Percentiles rank a stretch among this genome's conserved stretches.
Conservation (phyloP, 1,140 invertebrate genomes). For the Trichonephila clavipes region DNA sequence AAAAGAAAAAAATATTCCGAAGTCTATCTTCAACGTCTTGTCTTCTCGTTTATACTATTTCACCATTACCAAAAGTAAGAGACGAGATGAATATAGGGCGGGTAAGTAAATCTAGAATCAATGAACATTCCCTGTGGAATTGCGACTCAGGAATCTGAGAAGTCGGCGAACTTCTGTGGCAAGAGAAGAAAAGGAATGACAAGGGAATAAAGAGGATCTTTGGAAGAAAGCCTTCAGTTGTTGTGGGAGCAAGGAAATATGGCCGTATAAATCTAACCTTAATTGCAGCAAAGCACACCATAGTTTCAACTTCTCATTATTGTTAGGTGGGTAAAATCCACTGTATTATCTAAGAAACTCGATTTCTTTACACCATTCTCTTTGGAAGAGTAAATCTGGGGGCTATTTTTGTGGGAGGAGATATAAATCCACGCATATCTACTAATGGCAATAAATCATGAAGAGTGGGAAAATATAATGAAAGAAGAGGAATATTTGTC, state of each 20-base stretch:
- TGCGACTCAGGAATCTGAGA: constrained; percentile 26
- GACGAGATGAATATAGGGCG: background rate
- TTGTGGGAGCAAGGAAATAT: constrained; percentile 13
- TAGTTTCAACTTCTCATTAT: constrained; percentile 41
- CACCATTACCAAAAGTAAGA: background rate
- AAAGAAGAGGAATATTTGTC: too few relatives aligned
- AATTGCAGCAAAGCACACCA: constrained; percentile 40
- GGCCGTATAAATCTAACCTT: constrained; percentile 63
- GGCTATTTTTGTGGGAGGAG: background rate
- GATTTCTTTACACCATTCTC: constrained; percentile 12
- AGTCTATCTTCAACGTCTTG: background rate
- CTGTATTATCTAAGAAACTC: background rate
- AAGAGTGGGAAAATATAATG: too few relatives aligned
- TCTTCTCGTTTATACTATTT: background rate
- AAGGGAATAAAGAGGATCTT: constrained; percentile 43
- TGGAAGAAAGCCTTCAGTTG: constrained; percentile 43
- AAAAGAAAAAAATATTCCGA: background rate
- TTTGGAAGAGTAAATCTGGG: background rate
- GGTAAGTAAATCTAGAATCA: constrained; percentile 59
- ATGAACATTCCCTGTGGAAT: constrained; percentile 61
- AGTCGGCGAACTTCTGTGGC: constrained; percentile 27
- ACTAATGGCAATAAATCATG: too few relatives aligned
- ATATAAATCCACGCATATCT: background rate
- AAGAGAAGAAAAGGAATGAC: constrained; percentile 44
- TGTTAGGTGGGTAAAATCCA: constrained; percentile 28